Conservation (phyloP, 2,888 invertebrate species). For the Eristalis tenax region DNA sequence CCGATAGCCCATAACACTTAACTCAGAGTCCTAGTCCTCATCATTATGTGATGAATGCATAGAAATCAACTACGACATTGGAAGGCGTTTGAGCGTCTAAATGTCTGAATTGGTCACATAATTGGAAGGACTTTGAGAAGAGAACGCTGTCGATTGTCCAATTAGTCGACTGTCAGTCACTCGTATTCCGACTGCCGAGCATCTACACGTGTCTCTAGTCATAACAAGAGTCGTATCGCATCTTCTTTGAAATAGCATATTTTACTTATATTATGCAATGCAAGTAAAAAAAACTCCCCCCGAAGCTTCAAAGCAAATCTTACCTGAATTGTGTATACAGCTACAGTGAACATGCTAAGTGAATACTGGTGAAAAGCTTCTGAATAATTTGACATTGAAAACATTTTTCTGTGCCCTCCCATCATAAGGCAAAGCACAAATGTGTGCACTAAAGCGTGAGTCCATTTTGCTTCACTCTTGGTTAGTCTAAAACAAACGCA, state of each 20-base stretch:
- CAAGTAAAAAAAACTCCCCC: neutral
- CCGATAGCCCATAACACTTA: too few relatives aligned
- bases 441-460: neutral
- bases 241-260: too few relatives aligned
- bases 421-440: neutral
- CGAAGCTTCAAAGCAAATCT: neutral
- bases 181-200: too few relatives aligned
- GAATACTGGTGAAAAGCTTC: constrained; percentile 22
- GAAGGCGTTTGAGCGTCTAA: too few relatives aligned
- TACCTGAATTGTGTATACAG: constrained; percentile 28
- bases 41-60: too few relatives aligned
- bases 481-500: neutral
- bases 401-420: constrained; percentile 17
- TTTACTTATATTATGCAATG: neutral
- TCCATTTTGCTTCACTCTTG: neutral
- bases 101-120: too few relatives aligned
- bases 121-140: too few relatives aligned
- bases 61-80: too few relatives aligned
- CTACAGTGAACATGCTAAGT: constrained; percentile 19
- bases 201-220: too few relatives aligned
- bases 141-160: too few relatives aligned
- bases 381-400: constrained; percentile 7
- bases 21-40: too few relatives aligned
- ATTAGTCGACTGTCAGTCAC: too few relatives aligned
- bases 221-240: neutral